Base-by-base conservation (phyloP, 2,797 vertebrate genomes). In the Enteromius thamalakanensis region DNA sequence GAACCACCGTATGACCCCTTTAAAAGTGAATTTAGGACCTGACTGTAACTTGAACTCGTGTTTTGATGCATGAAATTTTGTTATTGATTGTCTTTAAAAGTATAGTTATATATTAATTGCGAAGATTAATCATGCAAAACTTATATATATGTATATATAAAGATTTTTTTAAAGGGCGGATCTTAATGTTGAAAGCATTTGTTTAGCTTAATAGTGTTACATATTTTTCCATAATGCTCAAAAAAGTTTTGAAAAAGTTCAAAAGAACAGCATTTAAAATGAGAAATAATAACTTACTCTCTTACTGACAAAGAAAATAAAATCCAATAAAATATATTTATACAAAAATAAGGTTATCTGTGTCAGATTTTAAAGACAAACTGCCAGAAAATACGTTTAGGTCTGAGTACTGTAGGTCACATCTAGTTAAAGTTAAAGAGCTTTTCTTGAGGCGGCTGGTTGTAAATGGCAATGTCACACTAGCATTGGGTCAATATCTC, bases 391-490 rank as follows among this genome's bases (percentile, higher is more conserved):
- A 87, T 72, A 84, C 75, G 86, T 82, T 78, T 84, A 86, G 70
- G 76, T 81, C 64, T 82, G 64, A 83, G 84, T 85, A 37, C 37
- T 37, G 37, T 37, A 82, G 69, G 79, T 45, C 19, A 77, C 79
- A 76, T 80, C 81, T 87, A 79, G 80, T 87, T 70, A 80, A 86
- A 85, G 71, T 83, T 84, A 84, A 85, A 77, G 71, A 65, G 71
- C 49, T 81, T 40, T 85, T 82, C 65, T 83, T 76, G 45, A 81
- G 34, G 15, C 60, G 67, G 79, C 69, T 49, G 17, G 58, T 58
- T 53, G n/a, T 71, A 49, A 71, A 21, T 65, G 19, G 26, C 64
- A 67, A 47, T 65, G 62, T 67, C 53, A 42, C 53, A 60, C 19
- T 34, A 64, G 37, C 7, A 47, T 29, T 78, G 10, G 19, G 26